Evolutionary conservation across 2,113 vertebrate genomes (phyloP).

Genomic region (Hiodon alosoides): DNA sequence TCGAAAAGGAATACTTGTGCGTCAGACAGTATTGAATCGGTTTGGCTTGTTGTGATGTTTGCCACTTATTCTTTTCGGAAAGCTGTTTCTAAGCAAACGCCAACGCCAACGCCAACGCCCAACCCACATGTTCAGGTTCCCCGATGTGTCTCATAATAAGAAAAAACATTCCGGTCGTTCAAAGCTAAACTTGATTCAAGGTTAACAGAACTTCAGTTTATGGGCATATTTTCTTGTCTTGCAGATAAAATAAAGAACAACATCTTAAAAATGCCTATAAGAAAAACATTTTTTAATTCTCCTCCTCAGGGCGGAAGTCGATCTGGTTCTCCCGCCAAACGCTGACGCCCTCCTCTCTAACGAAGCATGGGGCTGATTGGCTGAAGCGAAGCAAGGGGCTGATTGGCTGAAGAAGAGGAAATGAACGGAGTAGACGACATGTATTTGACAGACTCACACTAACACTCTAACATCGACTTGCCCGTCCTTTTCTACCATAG

Average conservation of each 20-base stretch:
- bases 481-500: constrained; percentile 34
- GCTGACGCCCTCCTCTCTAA: constrained; percentile 66
- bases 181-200: no score
- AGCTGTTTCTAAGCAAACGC: no score
- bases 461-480: constrained; percentile 47
- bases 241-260: background rate
- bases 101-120: no score
- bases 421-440: constrained; percentile 25
- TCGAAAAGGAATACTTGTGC: no score
- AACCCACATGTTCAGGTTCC: no score
- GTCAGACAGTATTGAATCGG: no score
- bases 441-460: constrained; percentile 57
- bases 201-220: no score
- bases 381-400: constrained; percentile 34
- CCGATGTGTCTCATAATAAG: no score
- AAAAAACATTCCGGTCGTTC: no score
- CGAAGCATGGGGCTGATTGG: constrained; percentile 28
- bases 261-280: background rate
- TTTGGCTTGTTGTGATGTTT: no score
- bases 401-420: constrained; percentile 36
- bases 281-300: constrained; percentile 22
- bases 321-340: constrained; percentile 86
- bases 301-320: constrained; percentile 77
- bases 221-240: no score
- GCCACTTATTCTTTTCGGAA: no score